Evolutionary conservation across 2,797 vertebrate species (phyloP), one percentile per base, ranked within the genome.

Genomic region (Hapalemur alaotrensis): DNA sequence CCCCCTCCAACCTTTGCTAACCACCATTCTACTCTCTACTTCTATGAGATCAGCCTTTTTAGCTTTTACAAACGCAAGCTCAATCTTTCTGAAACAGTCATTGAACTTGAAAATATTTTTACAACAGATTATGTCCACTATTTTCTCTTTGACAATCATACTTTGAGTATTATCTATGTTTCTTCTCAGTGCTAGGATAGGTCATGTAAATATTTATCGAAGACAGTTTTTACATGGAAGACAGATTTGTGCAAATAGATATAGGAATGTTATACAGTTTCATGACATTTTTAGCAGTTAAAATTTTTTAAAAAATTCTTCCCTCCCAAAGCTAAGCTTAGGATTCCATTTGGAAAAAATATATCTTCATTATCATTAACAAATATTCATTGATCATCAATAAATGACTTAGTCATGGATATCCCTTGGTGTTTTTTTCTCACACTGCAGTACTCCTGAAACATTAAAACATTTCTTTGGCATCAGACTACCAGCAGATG

Each of bases 191-290:
- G 72, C 35, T 76, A 80, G 41, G 80, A 32, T 52, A 76, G 57
- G 35, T 80, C 65, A 87, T 57, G 13, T 30, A 96, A 96, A 91
- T 96, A 93, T 95, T 97, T 95, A 87, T 65, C 76, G 61, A 93
- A 93, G 65, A 48, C 70, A 85, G 52, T 91, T 96, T 96, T 84
- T 30, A 79, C 57, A 90, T 57, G 48, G 22, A 96, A 73, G n/a
- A 95, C 23, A 92, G 70, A 89, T 84, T 90, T 91, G 13, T 94
- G 13, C 41, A 93, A 89, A 89, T 41, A 95, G 43, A 83, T 57
- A 79, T 1, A 83, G 46, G 54, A 57, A 38, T 91, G 17, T 83
- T 90, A 6, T 23, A 41, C 86, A 93, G 76, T 95, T 92, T 95
- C 67, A 88, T 87, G 67, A 67, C 48, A 80, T 28, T 41, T 90